Evolutionary conservation across 2,888 invertebrate genomes (phyloP).

Genomic region (Caenorhabditis macrosperma): DNA sequence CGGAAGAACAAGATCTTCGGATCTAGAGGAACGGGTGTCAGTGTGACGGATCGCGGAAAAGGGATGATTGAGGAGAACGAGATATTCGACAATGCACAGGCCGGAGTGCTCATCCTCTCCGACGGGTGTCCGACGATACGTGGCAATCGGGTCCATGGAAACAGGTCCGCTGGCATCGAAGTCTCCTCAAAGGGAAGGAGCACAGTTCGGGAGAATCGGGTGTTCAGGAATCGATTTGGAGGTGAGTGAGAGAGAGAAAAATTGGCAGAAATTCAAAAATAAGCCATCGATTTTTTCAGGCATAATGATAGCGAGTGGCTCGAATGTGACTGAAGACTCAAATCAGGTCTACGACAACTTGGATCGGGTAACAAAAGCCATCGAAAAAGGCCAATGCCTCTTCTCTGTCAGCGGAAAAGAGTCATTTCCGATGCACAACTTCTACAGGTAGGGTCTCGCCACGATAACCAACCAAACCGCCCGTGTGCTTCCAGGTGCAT

Average conservation of each 20-base stretch:
- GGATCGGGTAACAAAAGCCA: slow-evolving; percentile 98
- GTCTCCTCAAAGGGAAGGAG: slow-evolving; percentile 99
- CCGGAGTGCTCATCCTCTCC: slow-evolving; percentile 97
- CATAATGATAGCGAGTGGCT: slow-evolving; percentile 79
- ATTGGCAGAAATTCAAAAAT: neutral
- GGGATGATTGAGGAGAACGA: slow-evolving; percentile 92
- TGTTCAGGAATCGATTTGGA: slow-evolving; percentile 89
- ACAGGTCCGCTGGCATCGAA: slow-evolving; percentile 97
- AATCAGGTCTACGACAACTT: slow-evolving; percentile 98
- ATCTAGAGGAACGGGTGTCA: slow-evolving; percentile 85
- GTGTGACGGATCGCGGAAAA: slow-evolving; percentile 98
- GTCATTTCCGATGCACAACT: slow-evolving; percentile 99
- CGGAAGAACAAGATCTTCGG: slow-evolving; percentile 82
- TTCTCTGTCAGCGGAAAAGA: slow-evolving; percentile 99
- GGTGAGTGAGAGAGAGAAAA: slow-evolving; percentile 44
- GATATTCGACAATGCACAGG: slow-evolving; percentile 97
- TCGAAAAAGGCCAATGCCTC: slow-evolving; percentile 96
- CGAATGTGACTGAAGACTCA: slow-evolving; percentile 82
- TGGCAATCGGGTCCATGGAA: slow-evolving; percentile 97
- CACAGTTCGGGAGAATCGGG: slow-evolving; percentile 96
- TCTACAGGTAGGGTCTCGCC: slow-evolving; percentile 89
- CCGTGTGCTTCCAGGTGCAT: slow-evolving; percentile 85
- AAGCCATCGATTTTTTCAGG: slow-evolving; percentile 81
- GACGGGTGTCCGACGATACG: slow-evolving; percentile 96
- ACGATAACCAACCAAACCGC: neutral